Evolutionary conservation across 2,797 vertebrate genomes (phyloP).

Genomic region (Poecile montanus): DNA sequence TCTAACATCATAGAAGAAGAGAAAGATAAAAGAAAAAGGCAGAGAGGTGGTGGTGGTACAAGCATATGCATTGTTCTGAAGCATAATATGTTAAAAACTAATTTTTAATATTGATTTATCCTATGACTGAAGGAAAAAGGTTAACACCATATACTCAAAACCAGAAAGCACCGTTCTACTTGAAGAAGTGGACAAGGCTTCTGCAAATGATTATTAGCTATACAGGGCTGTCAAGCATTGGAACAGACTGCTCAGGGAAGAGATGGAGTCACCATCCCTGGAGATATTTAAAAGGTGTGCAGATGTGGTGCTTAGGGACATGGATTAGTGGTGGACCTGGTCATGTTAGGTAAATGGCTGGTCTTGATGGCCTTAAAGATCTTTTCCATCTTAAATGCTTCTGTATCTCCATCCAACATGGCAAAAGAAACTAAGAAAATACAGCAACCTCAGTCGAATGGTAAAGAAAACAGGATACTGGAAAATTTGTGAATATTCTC

Average conservation of each 20-base stretch:
- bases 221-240: neutral
- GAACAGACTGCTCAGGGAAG: neutral
- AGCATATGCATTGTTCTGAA: neutral
- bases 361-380: neutral
- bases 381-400: neutral
- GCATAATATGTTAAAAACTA: neutral
- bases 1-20: neutral
- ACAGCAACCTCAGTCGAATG: neutral
- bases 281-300: neutral
- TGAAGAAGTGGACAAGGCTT: neutral
- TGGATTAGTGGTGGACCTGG: rapidly evolving
- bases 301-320: neutral
- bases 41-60: neutral
- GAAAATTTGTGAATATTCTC: neutral
- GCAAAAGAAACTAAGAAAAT: neutral
- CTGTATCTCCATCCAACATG: rapidly evolving
- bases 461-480: neutral
- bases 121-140: neutral
- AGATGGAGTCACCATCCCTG: neutral
- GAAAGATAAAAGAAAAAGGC: neutral
- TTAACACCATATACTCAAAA: neutral
- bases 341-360: neutral
- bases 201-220: neutral
- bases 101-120: neutral
- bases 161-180: neutral